Base-by-base conservation (phyloP, 2,797 vertebrate species). In the Ceyx erithaca region DNA sequence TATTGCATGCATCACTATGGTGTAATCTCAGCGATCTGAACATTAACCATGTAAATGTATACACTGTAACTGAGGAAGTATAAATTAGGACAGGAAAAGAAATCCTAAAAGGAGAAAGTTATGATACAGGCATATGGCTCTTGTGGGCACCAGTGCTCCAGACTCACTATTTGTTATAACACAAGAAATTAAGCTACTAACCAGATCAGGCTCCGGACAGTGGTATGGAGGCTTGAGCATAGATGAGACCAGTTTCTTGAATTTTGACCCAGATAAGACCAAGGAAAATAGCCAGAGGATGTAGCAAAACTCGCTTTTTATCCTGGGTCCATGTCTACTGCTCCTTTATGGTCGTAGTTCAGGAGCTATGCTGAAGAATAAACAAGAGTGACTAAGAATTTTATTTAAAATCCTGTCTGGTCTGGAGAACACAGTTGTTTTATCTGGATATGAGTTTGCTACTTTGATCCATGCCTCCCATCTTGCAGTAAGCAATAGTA, bases 31-130 rank as follows among this genome's bases (percentile, higher is more conserved):
- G 88, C 69, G 63, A 79, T 92, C 71, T 79, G 94, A 96, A 83
- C 92, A 85, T 81, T 93, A 95, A 92, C 94, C 89, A 94, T 95
- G 93, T 95, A 97, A 96, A 95, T 96, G 93, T 95, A 95, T 88
- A 89, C 86, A 48, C 94, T 92, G 85, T 90, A 95, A 83, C 72
- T 59, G 79, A 85, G 93, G 91, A 93, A 92, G 85, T 94, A 94
- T 95, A 94, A 95, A 93, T 85, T 89, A 87, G 92, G 84, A 90
- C 83, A 95, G 85, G 92, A 90, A 90, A 93, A 70, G 73, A 77
- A 88, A 67, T 78, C 87, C 70, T 89, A 89, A 92, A 94, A 91
- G 85, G 77, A 92, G 78, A 94, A 84, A 88, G 70, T 86, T 92
- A 81, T 88, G 30, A n/a, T 92, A 67, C 12, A 10, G 55, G 52